A percentile compares a stretch with the other conserved stretches of the same genome.
Conservation (phyloP, 2,797 vertebrate genomes). For the Phyllotis vaccarum region DNA sequence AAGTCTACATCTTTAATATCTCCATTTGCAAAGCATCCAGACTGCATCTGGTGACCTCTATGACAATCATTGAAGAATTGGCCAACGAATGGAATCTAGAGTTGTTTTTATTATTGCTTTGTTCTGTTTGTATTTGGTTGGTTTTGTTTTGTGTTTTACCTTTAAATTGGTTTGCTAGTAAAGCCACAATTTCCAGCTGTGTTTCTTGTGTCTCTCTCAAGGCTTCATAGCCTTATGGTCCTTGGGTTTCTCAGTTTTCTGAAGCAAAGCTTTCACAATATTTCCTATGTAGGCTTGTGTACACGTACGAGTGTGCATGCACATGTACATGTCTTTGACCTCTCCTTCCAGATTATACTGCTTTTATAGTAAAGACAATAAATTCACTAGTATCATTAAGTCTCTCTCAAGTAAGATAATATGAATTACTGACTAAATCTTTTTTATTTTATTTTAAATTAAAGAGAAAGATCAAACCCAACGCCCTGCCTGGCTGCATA, state of each 20-base stretch:
- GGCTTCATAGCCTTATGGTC: not conserved
- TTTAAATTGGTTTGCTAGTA: not conserved
- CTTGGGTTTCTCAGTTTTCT: not conserved
- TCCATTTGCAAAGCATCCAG: slow-evolving; percentile 43
- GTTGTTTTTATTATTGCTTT: not conserved
- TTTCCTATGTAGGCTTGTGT: not conserved
- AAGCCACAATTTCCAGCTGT: not conserved
- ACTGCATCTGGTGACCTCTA: not conserved
- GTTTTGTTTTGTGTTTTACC: not conserved
- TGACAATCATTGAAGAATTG: not conserved
- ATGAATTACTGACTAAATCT: slow-evolving; percentile 34
- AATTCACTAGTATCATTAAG: not conserved
- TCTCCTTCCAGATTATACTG: slow-evolving; percentile 8
- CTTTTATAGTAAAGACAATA: slow-evolving; percentile 33
- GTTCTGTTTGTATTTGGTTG: not conserved
- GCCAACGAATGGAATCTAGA: slow-evolving; percentile 17
- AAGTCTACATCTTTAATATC: slow-evolving; percentile 38
- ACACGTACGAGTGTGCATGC: not conserved
- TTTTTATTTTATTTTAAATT: not conserved
- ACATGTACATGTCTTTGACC: not conserved
- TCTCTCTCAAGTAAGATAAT: not conserved
- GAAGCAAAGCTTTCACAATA: slow-evolving; percentile 45
- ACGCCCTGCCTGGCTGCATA: not conserved
- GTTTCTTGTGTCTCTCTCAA: not conserved
- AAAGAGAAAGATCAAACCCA: not conserved